Percentiles rank a stretch among this genome's conserved stretches.
Evolutionary conservation across 30 jellyfish, hydroid and myxozoan species (phyloP).

Genomic region (Aurelia coerulea): DNA sequence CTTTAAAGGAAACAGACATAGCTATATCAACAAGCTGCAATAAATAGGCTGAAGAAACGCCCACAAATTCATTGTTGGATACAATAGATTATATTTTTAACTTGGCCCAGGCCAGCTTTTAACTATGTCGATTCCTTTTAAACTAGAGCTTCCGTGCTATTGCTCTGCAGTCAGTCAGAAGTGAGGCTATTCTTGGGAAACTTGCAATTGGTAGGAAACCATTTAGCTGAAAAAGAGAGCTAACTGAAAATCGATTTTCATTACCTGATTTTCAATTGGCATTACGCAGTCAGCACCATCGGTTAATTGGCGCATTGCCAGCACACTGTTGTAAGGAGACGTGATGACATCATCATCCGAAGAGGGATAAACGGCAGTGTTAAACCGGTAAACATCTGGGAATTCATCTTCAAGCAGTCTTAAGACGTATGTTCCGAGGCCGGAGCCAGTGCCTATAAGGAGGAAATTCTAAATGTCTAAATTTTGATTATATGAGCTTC

Average conservation of each 20-base stretch:
- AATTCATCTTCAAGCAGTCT: slow-evolving; percentile 83
- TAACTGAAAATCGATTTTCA: not conserved
- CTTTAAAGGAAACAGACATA: too few species aligned
- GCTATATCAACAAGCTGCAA: too few species aligned
- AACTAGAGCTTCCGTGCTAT: too few species aligned
- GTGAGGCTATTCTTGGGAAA: too few species aligned
- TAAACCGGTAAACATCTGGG: slow-evolving; percentile 91
- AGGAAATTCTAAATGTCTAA: not conserved
- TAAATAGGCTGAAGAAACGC: too few species aligned
- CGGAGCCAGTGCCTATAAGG: slow-evolving; percentile 89
- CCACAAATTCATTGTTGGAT: too few species aligned
- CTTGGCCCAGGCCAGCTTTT: too few species aligned
- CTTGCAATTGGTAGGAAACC: not conserved
- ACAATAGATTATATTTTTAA: too few species aligned
- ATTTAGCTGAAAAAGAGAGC: not conserved
- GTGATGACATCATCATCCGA: slow-evolving; percentile 94
- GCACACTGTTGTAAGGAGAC: slow-evolving; percentile 89
- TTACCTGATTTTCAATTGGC: slow-evolving; percentile 92
- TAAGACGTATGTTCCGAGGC: slow-evolving; percentile 89
- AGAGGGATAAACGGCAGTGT: slow-evolving; percentile 92
- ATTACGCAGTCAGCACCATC: slow-evolving; percentile 86
- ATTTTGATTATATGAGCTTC: not conserved
- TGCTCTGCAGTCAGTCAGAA: too few species aligned
- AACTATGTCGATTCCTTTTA: too few species aligned
- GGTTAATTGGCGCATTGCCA: slow-evolving; percentile 93